Evolutionary conservation across 2,888 invertebrate genomes (phyloP).

Genomic region (Synanthedon andrenaeformis): DNA sequence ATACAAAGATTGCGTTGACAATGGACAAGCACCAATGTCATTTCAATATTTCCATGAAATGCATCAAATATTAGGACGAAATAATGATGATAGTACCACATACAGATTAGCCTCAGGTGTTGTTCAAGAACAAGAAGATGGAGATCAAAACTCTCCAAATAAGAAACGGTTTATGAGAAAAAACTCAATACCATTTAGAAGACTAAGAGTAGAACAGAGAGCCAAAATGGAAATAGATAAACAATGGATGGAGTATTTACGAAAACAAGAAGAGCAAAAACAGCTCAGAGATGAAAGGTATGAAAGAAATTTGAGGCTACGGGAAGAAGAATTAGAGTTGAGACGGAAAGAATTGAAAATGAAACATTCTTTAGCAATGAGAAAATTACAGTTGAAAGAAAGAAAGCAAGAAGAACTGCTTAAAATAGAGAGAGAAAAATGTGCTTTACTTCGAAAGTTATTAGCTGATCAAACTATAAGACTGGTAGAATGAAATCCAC

Average conservation of each 20-base stretch:
- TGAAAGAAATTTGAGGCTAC: conserved; percentile 37
- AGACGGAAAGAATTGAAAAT: conserved; percentile 42
- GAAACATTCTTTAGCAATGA: conserved; percentile 41
- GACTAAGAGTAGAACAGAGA: conserved; percentile 35
- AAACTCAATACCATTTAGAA: conserved; percentile 32
- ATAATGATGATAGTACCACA: conserved; percentile 27
- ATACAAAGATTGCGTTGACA: conserved; percentile 45
- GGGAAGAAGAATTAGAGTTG: conserved; percentile 40
- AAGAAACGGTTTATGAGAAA: conserved; percentile 24
- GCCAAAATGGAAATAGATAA: conserved; percentile 45
- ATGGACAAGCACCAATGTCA: conserved; percentile 29
- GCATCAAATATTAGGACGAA: conserved; percentile 42
- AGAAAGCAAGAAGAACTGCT: conserved; percentile 44
- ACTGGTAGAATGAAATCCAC: background rate
- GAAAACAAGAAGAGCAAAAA: conserved; percentile 39
- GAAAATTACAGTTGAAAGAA: conserved; percentile 39
- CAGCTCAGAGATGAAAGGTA: conserved; percentile 36
- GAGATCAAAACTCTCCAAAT: conserved; percentile 18
- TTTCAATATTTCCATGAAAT: conserved; percentile 52
- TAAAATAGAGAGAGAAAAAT: conserved; percentile 45
- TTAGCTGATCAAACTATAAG: conserved; percentile 18
- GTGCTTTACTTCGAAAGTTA: conserved; percentile 34
- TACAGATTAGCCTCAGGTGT: conserved; percentile 42
- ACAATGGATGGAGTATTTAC: conserved; percentile 45
- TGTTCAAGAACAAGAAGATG: conserved; percentile 25